Evolutionary conservation across 2,113 vertebrate genomes (phyloP).

Genomic region (Seriola dumerili): DNA sequence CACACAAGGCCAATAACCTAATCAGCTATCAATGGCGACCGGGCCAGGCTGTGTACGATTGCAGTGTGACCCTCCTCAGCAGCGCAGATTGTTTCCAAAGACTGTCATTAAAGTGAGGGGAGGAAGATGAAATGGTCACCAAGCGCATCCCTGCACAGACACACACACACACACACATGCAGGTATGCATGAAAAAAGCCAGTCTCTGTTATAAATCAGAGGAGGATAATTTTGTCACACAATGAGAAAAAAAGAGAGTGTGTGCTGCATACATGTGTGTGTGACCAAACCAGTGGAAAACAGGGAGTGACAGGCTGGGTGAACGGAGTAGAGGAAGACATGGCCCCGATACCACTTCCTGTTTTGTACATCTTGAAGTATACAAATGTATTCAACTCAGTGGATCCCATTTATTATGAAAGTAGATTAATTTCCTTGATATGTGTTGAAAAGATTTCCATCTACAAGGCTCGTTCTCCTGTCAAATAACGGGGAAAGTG

Average conservation of each 20-base stretch:
- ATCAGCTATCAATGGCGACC: slow-evolving; percentile 85
- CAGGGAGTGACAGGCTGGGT: slow-evolving; percentile 70
- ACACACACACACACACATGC: slow-evolving; percentile 5
- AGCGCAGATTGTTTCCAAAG: slow-evolving; percentile 73
- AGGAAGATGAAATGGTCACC: slow-evolving; percentile 74
- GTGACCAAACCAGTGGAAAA: slow-evolving; percentile 72
- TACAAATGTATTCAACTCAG: slow-evolving; percentile 80
- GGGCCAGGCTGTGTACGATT: slow-evolving; percentile 74
- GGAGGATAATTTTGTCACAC: slow-evolving; percentile 53
- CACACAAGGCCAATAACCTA: slow-evolving; percentile 85
- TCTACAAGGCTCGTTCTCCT: slow-evolving; percentile 77
- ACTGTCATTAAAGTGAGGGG: slow-evolving; percentile 73
- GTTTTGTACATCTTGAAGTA: slow-evolving; percentile 82
- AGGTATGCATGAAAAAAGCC: slow-evolving; percentile 38
- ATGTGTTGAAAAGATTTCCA: slow-evolving; percentile 79
- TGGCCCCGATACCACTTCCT: slow-evolving; percentile 74
- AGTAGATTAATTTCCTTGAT: slow-evolving; percentile 83
- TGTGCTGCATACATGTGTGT: slow-evolving; percentile 19
- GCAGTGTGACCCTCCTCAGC: slow-evolving; percentile 65
- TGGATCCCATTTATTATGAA: slow-evolving; percentile 80
- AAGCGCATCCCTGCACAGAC: slow-evolving; percentile 38
- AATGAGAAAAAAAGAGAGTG: slow-evolving; percentile 18
- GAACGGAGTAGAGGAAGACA: slow-evolving; percentile 65
- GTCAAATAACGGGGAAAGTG: slow-evolving; percentile 75
- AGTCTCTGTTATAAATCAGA: slow-evolving; percentile 53